Percentiles rank a stretch among this genome's conserved stretches.
phyloP scores from a whole-genome alignment of 2,113 vertebrate species.

The Trochalopteron elliotii region DNA sequence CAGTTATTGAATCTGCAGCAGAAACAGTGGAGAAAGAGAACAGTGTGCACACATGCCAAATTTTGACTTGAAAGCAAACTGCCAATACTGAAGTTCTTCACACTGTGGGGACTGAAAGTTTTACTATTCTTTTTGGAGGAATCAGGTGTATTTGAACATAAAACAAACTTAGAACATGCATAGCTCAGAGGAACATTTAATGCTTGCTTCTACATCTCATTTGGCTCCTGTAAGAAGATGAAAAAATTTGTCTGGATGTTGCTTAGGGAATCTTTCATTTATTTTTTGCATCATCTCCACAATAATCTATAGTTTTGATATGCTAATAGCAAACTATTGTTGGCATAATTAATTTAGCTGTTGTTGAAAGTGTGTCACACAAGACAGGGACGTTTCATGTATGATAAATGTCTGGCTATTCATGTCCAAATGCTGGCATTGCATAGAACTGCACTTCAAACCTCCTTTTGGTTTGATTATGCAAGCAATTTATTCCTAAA shows the following conservation, averaged over 20 bases:
- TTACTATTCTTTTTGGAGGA: background rate
- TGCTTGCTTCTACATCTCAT: background rate
- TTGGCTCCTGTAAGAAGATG: background rate
- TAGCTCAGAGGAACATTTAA: background rate
- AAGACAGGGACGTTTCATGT: background rate
- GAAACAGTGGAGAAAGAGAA: background rate
- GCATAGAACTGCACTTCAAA: background rate
- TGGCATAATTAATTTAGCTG: background rate
- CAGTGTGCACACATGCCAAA: background rate
- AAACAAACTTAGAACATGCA: background rate
- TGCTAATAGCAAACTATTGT: background rate
- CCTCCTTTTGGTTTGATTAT: background rate
- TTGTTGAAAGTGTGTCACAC: background rate
- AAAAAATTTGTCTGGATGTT: background rate
- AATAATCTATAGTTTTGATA: background rate
- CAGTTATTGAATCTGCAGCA: background rate
- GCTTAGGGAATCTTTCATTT: background rate
- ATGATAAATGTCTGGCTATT: background rate
- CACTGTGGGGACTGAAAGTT: background rate
- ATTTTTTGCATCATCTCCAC: background rate
- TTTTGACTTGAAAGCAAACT: background rate
- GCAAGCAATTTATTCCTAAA: background rate
- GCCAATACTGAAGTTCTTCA: background rate
- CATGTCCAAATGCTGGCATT: background rate
- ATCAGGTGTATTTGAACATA: background rate